Evolutionary conservation across 2,797 vertebrate species (phyloP).

Genomic region (Acanthurus lineatus): DNA sequence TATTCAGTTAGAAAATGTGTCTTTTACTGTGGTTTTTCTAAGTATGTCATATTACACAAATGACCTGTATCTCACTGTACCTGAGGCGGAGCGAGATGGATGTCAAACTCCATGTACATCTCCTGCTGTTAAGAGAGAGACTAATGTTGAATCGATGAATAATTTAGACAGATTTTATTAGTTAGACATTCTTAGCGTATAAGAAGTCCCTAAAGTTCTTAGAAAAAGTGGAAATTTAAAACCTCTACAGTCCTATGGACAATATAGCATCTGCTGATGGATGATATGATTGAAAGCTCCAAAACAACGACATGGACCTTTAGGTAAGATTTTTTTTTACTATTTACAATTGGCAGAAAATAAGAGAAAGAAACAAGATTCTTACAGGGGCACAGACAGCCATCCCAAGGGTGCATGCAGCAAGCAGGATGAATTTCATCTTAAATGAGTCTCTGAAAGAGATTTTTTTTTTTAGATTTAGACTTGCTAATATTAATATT

Average conservation of each 20-base stretch:
- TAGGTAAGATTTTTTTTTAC: background rate
- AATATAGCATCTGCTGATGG: background rate
- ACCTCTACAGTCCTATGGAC: background rate
- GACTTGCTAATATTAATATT: background rate
- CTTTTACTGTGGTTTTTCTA: conserved; percentile 23
- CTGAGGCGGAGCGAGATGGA: conserved; percentile 64
- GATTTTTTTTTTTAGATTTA: conserved; percentile 1
- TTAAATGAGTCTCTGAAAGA: conserved; percentile 64
- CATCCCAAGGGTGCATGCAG: conserved; percentile 70
- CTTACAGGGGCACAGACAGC: conserved; percentile 77
- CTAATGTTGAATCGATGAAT: background rate
- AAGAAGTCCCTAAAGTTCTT: background rate
- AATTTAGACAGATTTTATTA: background rate
- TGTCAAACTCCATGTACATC: conserved; percentile 74
- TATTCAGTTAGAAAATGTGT: conserved; percentile 21
- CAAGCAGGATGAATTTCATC: conserved; percentile 76
- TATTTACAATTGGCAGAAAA: background rate
- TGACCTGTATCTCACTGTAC: conserved; percentile 43
- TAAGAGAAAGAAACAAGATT: conserved; percentile 21
- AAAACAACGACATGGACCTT: background rate
- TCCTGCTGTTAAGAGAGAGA: conserved; percentile 48
- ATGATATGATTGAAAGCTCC: background rate
- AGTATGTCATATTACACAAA: background rate
- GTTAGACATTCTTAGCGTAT: background rate
- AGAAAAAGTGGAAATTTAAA: background rate